phyloP scores from a whole-genome alignment of 2,888 invertebrate species.

The Drosophila austrosaltans region DNA sequence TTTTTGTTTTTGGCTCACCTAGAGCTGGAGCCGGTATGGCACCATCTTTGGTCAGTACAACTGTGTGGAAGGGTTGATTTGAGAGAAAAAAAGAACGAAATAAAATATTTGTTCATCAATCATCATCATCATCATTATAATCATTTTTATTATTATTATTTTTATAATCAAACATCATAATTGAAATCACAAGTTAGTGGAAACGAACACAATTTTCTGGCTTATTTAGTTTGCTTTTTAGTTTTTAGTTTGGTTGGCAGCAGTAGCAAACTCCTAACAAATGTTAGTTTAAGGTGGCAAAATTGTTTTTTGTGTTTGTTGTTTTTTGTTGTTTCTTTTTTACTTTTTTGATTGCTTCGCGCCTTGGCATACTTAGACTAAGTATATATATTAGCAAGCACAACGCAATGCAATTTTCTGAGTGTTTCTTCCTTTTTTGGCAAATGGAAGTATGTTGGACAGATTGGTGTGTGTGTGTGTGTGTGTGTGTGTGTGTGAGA shows the following conservation, averaged over 20 bases:
- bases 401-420: slow-evolving; percentile 13
- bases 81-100: slow-evolving; percentile 53
- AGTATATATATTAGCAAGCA: slow-evolving; percentile 40
- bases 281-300: slow-evolving; percentile 24
- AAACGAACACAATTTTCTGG: neutral
- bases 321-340: slow-evolving; percentile 15
- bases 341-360: slow-evolving; percentile 50
- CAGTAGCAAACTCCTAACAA: neutral
- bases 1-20: slow-evolving; percentile 81
- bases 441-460: too few species aligned
- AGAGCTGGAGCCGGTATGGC: slow-evolving; percentile 84
- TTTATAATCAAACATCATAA: neutral
- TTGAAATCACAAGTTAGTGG: neutral
- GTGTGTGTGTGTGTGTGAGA: slow-evolving; percentile 4
- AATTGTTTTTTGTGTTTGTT: slow-evolving; percentile 12
- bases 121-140: slow-evolving; percentile 37
- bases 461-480: slow-evolving; percentile 6
- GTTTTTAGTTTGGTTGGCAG: neutral
- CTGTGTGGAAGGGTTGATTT: slow-evolving; percentile 78
- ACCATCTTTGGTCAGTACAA: slow-evolving; percentile 84
- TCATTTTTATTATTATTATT: slow-evolving; percentile 9
- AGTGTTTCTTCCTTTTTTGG: slow-evolving; percentile 17
- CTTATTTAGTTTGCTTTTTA: slow-evolving; percentile 8
- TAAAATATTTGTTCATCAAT: slow-evolving; percentile 37
- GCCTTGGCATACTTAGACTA: slow-evolving; percentile 48